Evolutionary conservation across 92 coral and sea anemone genomes (phyloP).

Genomic region (Palythoa heliodiscus): DNA sequence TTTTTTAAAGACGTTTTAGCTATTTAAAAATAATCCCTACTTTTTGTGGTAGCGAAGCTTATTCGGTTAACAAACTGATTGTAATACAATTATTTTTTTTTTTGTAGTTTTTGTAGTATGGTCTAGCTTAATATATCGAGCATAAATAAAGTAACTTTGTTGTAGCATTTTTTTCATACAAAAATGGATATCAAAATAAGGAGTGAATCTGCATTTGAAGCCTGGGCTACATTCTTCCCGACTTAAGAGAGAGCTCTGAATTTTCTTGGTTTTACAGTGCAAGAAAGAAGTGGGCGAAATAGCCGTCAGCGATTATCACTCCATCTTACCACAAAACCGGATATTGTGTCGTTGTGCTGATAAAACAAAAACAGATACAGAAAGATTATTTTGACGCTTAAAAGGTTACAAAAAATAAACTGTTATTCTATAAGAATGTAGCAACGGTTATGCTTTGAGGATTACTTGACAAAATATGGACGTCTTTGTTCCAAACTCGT

Average conservation of each 20-base stretch:
- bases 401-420: neutral
- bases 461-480: neutral
- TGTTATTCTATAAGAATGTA: neutral
- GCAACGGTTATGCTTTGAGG: neutral
- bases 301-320: neutral
- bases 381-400: neutral
- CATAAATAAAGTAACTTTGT: too few relatives aligned
- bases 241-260: neutral
- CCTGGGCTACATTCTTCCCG: too few relatives aligned
- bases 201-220: too few relatives aligned
- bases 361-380: neutral
- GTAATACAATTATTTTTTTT: neutral
- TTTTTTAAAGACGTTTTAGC: neutral
- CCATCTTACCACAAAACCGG: conserved; percentile 12
- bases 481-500: neutral
- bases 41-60: neutral
- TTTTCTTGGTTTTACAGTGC: neutral
- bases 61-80: neutral
- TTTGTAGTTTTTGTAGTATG: neutral
- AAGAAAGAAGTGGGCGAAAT: neutral
- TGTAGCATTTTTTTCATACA: too few relatives aligned
- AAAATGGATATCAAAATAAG: too few relatives aligned
- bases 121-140: too few relatives aligned
- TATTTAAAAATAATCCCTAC: neutral
- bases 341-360: conserved; percentile 6